Evolutionary conservation across 2,797 vertebrate species (phyloP).

Genomic region (Cephalopachus bancanus): DNA sequence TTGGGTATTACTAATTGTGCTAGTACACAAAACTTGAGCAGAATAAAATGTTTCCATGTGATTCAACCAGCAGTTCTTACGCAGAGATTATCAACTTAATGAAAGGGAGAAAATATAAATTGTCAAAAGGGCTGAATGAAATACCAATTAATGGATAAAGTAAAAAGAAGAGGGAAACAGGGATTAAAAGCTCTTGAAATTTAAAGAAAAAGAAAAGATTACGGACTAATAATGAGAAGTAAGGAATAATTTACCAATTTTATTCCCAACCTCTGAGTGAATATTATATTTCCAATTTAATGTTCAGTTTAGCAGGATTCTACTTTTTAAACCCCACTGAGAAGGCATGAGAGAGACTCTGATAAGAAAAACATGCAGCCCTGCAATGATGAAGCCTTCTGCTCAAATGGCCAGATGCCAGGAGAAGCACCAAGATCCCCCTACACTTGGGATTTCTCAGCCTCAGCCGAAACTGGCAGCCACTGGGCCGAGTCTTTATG

Average conservation of each 20-base stretch:
- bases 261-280: slow-evolving; percentile 21
- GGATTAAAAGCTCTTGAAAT: slow-evolving; percentile 17
- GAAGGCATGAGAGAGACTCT: slow-evolving; percentile 57
- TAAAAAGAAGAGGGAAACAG: background rate
- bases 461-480: slow-evolving; percentile 35
- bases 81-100: background rate
- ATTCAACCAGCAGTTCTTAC: background rate
- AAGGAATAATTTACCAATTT: slow-evolving; percentile 65
- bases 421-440: background rate
- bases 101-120: background rate
- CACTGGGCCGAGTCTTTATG: slow-evolving; percentile 18
- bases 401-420: slow-evolving; percentile 69
- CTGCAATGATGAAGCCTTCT: slow-evolving; percentile 62
- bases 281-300: slow-evolving; percentile 67
- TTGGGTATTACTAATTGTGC: background rate
- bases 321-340: background rate
- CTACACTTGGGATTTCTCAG: slow-evolving; percentile 27
- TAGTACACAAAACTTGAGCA: background rate
- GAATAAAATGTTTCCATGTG: slow-evolving; percentile 31
- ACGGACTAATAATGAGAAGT: slow-evolving; percentile 65
- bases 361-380: slow-evolving; percentile 56
- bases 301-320: slow-evolving; percentile 19
- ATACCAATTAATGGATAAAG: slow-evolving; percentile 37
- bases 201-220: slow-evolving; percentile 67
- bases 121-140: slow-evolving; percentile 8